Base-by-base conservation (phyloP, 2,888 invertebrate genomes). In the Drosophila borealis region DNA sequence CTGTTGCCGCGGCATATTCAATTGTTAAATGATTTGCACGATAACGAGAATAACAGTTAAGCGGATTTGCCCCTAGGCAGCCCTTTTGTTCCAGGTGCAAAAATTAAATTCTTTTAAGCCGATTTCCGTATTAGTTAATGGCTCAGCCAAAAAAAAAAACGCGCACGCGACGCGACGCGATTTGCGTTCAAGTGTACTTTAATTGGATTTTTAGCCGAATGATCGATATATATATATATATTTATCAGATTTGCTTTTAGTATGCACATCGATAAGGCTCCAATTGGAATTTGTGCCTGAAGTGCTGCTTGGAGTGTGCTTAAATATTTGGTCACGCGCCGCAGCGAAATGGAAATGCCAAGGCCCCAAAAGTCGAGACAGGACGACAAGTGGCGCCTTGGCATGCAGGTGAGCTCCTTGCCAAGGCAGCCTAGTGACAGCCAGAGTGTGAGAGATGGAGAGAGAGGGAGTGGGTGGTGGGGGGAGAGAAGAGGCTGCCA, bases 261-360 rank as follows among this genome's bases (percentile, higher is more conserved):
- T 59, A 73, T 78, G 78, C 74, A 74, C 50, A 75, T 84, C 85
- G 85, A 84, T 87, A 71, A 53, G 59, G 56, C 57, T 45, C 50
- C 53, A 69, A 66, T 62, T 84, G 45, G 61, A 64, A 73, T 74
- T 81, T 66, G 83, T 76, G 82, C 86, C 62, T 56, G 10, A 17
- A 55, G 55, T 45, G 51, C 51, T 46, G 39, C 46, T 46, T 19
- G n/a, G 36, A 64, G 54, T 70, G 80, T 77, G 81, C 76, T 87
- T 81, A 79, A 89, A 84, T 89, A 81, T 89, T 89, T 89, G 87
- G 89, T 89, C 81, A 89, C 81, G 88, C 76, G 70, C 73, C 62
- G 44, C 45, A 55, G 44, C 45, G 42, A 69, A 72, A 65, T 66
- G 74, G 66, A 78, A 80, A 78, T 76, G 57, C 64, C 72, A 49